Conservation (phyloP, 2,888 invertebrate species). For the Adineta ricciae region DNA sequence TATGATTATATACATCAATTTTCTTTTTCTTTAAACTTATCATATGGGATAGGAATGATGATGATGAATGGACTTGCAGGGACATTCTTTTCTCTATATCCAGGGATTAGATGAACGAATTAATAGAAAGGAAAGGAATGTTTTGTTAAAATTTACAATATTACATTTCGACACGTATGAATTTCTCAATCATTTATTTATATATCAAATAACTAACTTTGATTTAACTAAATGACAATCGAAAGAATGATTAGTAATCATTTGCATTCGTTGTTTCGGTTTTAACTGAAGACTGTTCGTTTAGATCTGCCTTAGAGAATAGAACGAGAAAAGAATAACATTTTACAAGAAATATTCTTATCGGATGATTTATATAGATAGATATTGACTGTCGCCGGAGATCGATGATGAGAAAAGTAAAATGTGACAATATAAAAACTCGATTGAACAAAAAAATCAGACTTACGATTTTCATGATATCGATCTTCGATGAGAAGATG, state of each 20-base stretch:
- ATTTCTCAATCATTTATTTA: neutral
- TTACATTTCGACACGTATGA: neutral
- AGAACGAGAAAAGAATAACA: neutral
- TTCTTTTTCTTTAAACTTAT: neutral
- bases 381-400: neutral
- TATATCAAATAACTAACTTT: neutral
- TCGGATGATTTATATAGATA: neutral
- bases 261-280: neutral
- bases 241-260: neutral
- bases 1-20: neutral
- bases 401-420: too few species aligned
- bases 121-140: neutral
- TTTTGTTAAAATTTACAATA: neutral
- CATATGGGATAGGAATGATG: neutral
- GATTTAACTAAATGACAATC: neutral
- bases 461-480: conserved; percentile 41
- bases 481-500: conserved; percentile 52
- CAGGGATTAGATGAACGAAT: neutral
- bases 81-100: neutral
- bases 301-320: neutral
- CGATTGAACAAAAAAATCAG: neutral
- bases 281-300: neutral
- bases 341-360: neutral
- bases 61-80: neutral
- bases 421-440: neutral